Evolutionary conservation across 2,113 vertebrate genomes (phyloP), one percentile per base, ranked within the genome.

Genomic region (Enhydra lutris): DNA sequence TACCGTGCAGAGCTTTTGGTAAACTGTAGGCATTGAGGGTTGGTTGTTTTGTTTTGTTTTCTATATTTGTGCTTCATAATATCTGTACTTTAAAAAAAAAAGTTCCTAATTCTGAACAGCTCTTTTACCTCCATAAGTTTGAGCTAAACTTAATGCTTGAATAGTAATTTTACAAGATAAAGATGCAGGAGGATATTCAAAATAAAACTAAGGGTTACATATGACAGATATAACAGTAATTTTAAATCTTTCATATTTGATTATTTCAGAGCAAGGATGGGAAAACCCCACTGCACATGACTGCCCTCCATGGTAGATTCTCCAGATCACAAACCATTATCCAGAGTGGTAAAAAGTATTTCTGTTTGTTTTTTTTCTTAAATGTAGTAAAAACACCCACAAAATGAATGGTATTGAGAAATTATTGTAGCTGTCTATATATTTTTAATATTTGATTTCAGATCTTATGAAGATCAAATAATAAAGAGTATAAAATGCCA

Each of bases 271-370:
- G 99, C 99, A 99, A 99, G 99, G 99, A 99, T 98, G 99, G 99
- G 21, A 99, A 99, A 98, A 99, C 99, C 80, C 99, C 99, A 71
- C 99, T 99, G 93, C 99, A 99, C 97, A 99, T 99, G 99, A 99
- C 99, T 13, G 99, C 99, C 1, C 99, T 99, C 97, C 99, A 99
- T 59, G 99, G 99, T 97, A 99, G 99, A 98, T 99, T 99, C 99
- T 99, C 99, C 96, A 99, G 99, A 99, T 99, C 99, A 96, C 99
- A 99, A 98, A 99, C 99, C 87, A 99, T 99, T 98, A 99, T 99
- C 98, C 99, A 99, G 96, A 99, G 99, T 96, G 99, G 99, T 99
- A 99, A 99, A 98, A 98, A 97, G 98, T 98, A 98, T 98, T 98
- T 98, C 96, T 98, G 95, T 98, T 98, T 98, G 91, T 91, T 96